A percentile compares a stretch with the other conserved stretches of the same genome.
These are phyloP conservation scores for Hemibagrus guttatus DNA, from an alignment of 2,797 vertebrate species.

Conservation along the genomic window DNA sequence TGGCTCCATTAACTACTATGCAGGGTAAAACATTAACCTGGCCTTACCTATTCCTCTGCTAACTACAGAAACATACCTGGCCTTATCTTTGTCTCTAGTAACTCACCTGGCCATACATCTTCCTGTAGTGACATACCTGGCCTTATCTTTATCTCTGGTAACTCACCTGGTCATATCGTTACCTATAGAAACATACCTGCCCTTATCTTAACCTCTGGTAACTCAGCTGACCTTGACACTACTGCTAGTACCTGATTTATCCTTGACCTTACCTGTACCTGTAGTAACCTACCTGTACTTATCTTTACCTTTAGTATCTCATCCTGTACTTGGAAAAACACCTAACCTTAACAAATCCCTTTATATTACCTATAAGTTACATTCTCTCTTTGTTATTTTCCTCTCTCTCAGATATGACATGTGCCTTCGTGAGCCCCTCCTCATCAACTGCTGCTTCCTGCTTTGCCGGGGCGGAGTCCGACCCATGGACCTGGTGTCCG, in stretches of 20 bases:
- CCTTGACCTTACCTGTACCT: background rate
- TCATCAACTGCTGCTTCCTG: slow-evolving; percentile 89
- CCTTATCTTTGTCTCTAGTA: too few relatives aligned
- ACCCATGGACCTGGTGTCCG: slow-evolving; percentile 89
- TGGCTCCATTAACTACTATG: slow-evolving; percentile 85
- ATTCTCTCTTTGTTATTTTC: background rate
- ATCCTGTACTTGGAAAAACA: background rate
- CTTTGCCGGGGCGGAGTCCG: slow-evolving; percentile 83
- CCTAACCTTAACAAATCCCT: background rate
- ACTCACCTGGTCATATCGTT: background rate
- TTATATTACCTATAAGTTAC: background rate
- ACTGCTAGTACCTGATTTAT: background rate
- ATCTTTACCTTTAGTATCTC: background rate
- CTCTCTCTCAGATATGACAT: slow-evolving; percentile 81
- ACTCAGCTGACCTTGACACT: background rate
- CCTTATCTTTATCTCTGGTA: background rate
- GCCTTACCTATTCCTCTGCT: background rate
- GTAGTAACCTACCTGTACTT: background rate
- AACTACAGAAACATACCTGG: background rate
- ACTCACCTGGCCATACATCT: background rate
- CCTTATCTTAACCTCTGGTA: background rate
- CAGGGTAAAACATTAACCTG: slow-evolving; percentile 74
- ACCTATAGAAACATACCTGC: background rate
- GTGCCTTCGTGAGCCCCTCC: slow-evolving; percentile 86
- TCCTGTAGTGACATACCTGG: background rate